Conservation (phyloP, 2,888 invertebrate genomes). For the Panorpa germanica region DNA sequence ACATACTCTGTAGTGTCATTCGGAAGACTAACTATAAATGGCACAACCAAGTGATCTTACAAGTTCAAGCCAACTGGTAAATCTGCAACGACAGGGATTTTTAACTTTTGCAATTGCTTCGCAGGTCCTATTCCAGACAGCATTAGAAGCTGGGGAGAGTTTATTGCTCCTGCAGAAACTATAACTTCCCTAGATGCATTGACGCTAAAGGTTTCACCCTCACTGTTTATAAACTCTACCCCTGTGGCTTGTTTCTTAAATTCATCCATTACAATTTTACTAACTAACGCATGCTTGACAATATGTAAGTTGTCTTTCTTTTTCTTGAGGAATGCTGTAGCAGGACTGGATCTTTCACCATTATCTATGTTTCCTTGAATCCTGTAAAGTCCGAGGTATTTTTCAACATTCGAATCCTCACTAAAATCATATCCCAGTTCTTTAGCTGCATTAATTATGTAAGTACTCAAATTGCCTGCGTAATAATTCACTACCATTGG, state of each 20-base stretch:
- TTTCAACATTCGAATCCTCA: conserved; percentile 35
- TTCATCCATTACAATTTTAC: conserved; percentile 28
- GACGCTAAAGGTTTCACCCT: no score
- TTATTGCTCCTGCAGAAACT: conserved; percentile 58
- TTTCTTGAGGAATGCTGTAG: conserved; percentile 37
- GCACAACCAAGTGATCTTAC: conserved; percentile 56
- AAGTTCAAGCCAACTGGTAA: conserved; percentile 54
- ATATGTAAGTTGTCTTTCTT: conserved; percentile 23
- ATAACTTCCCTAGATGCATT: conserved; percentile 48
- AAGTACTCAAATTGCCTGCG: no score
- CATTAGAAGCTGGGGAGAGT: conserved; percentile 66
- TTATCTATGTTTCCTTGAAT: conserved; percentile 31
- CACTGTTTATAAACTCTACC: no score
- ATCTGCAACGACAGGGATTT: conserved; percentile 36
- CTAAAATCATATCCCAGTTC: conserved; percentile 23
- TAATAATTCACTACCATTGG: no score
- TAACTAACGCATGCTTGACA: conserved; percentile 29
- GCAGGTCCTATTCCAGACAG: conserved; percentile 57
- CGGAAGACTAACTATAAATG: no score
- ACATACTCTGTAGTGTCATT: no score
- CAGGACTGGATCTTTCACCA: conserved; percentile 34
- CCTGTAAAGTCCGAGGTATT: conserved; percentile 34
- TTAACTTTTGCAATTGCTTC: conserved; percentile 34
- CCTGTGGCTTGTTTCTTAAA: no score
- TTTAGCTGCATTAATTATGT: no score